Conservation (phyloP, 2,888 invertebrate genomes). For the Rhodophaea formosa region DNA sequence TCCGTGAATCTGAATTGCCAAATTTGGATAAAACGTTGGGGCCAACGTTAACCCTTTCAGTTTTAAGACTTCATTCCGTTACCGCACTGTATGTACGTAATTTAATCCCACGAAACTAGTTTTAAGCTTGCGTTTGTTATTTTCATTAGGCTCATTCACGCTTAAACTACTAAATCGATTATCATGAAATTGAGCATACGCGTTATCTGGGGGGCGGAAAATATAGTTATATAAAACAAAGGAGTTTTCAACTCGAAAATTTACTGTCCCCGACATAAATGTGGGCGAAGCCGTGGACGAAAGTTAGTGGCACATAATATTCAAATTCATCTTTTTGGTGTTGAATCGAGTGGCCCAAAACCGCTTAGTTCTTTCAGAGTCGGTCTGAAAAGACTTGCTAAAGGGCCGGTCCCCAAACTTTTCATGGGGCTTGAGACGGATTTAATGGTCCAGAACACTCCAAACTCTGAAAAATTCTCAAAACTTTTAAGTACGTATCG, state of each 20-base stretch:
- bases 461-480: neutral
- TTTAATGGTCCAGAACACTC: constrained; percentile 1
- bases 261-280: too few relatives aligned
- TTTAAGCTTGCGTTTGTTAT: constrained; percentile 2
- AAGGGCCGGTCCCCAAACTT: neutral
- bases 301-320: too few relatives aligned
- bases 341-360: neutral
- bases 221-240: too few relatives aligned
- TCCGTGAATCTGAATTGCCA: neutral
- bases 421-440: neutral
- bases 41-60: neutral
- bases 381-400: neutral
- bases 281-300: too few relatives aligned
- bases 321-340: neutral
- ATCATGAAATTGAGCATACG: neutral
- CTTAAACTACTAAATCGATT: neutral
- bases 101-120: constrained; percentile 12
- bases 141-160: neutral
- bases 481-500: constrained; percentile 2
- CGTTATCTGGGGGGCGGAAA: too few relatives aligned
- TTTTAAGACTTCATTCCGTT: constrained; percentile 10
- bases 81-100: constrained; percentile 9
- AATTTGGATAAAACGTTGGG: neutral
- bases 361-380: neutral
- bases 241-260: too few relatives aligned